These are phyloP conservation scores for Callyntrura guangdongensis DNA, from an alignment of 2,888 invertebrate genomes.

Conservation along the genomic window DNA sequence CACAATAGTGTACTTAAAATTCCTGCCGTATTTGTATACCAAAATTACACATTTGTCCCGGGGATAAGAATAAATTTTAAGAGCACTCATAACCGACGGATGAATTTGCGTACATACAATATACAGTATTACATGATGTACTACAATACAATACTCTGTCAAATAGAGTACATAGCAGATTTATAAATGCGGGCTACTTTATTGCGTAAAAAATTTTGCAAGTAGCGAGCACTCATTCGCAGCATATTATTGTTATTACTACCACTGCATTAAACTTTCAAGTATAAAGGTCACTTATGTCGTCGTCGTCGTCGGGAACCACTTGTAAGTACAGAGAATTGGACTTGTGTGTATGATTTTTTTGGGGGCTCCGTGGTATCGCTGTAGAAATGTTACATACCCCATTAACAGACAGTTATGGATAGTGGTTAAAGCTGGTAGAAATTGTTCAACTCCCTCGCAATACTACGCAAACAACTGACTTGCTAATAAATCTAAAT, in stretches of 20 bases:
- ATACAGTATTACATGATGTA: too few relatives aligned
- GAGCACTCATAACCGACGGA: conserved; percentile 4
- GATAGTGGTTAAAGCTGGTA: conserved; percentile 25
- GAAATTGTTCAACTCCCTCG: conserved; percentile 28
- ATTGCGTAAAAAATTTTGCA: conserved; percentile 49
- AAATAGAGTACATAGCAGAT: background rate
- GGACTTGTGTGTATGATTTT: background rate
- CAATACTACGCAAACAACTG: conserved; percentile 37
- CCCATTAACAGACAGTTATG: conserved; percentile 55
- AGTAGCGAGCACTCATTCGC: conserved; percentile 22
- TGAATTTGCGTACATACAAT: background rate
- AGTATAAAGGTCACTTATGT: background rate
- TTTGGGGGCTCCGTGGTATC: background rate
- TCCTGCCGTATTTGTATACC: background rate
- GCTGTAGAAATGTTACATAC: background rate
- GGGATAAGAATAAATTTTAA: conserved; percentile 6
- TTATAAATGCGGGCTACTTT: conserved; percentile 47
- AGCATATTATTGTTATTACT: background rate
- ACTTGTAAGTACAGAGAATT: background rate
- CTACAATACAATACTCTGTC: background rate
- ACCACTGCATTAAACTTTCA: conserved; percentile 11
- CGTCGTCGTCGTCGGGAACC: background rate
- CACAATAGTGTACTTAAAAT: too few relatives aligned
- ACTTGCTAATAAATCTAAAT: conserved; percentile 78
- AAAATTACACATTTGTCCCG: background rate